phyloP scores from a whole-genome alignment of 2,113 vertebrate species.

The Brevimyrus niger region DNA sequence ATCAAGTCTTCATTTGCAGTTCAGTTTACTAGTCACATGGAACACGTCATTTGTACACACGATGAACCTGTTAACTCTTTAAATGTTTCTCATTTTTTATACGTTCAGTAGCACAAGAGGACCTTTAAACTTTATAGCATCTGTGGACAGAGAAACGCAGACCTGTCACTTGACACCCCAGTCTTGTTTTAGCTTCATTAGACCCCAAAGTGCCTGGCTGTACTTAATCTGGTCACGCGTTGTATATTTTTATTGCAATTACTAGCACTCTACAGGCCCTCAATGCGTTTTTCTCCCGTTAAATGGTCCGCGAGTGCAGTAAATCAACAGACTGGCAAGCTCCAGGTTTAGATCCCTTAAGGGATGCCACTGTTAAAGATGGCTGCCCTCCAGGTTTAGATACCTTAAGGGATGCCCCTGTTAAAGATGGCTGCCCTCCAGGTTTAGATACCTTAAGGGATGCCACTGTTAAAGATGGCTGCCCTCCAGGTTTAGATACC shows the following conservation, averaged over 20 bases:
- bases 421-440: background rate
- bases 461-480: background rate
- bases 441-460: background rate
- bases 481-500: background rate
- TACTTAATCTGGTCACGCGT: background rate
- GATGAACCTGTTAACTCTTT: slow-evolving; percentile 15
- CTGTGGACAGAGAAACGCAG: background rate
- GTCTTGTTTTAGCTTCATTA: background rate
- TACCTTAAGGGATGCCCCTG: background rate
- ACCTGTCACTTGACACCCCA: background rate
- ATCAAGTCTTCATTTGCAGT: slow-evolving; percentile 29
- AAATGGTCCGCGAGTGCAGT: background rate
- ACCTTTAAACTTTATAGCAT: background rate
- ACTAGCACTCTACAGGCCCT: background rate
- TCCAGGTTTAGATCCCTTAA: background rate
- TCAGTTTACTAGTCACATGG: slow-evolving; percentile 35
- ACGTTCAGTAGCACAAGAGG: background rate
- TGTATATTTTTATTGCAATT: slow-evolving; percentile 11
- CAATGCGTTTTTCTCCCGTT: background rate
- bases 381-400: background rate
- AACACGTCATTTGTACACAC: slow-evolving; percentile 33
- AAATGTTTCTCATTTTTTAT: background rate
- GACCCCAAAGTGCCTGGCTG: background rate
- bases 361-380: no score
- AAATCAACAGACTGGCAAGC: background rate